Percentiles rank a stretch among this genome's conserved stretches.
Conservation (phyloP, 2,113 vertebrate genomes). For the zebrafish (Danio rerio) region DNA sequence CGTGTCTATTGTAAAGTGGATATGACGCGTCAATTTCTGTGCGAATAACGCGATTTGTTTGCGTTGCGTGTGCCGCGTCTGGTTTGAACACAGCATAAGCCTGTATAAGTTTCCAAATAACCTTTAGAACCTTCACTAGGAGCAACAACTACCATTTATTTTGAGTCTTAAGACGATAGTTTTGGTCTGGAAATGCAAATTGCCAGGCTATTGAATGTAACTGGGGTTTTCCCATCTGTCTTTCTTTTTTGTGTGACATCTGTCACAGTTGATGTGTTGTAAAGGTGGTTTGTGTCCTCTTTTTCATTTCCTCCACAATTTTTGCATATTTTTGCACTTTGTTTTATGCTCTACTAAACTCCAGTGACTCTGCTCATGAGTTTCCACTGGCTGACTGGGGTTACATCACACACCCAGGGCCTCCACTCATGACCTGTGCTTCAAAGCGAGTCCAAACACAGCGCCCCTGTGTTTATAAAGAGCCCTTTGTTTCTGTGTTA, state of each 20-base stretch:
- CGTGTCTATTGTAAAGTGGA: too few species aligned
- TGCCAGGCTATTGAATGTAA: neutral
- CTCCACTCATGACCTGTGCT: constrained; percentile 52
- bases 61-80: too few species aligned
- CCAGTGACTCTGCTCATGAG: constrained; percentile 41
- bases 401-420: constrained; percentile 45
- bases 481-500: constrained; percentile 53
- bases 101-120: neutral
- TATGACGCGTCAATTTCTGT: too few species aligned
- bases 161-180: neutral
- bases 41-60: too few species aligned
- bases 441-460: constrained; percentile 55
- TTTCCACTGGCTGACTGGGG: constrained; percentile 43
- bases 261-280: neutral
- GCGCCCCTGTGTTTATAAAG: constrained; percentile 47
- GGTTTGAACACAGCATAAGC: too few species aligned
- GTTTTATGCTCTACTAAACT: constrained; percentile 29
- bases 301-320: neutral
- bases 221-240: neutral
- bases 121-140: neutral
- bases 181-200: constrained; percentile 46
- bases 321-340: constrained; percentile 17
- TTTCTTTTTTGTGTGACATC: neutral
- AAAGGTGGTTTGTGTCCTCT: neutral
- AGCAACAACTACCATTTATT: neutral